phyloP scores from a whole-genome alignment of 1,140 invertebrate species.

The Drosophila nasuta region DNA sequence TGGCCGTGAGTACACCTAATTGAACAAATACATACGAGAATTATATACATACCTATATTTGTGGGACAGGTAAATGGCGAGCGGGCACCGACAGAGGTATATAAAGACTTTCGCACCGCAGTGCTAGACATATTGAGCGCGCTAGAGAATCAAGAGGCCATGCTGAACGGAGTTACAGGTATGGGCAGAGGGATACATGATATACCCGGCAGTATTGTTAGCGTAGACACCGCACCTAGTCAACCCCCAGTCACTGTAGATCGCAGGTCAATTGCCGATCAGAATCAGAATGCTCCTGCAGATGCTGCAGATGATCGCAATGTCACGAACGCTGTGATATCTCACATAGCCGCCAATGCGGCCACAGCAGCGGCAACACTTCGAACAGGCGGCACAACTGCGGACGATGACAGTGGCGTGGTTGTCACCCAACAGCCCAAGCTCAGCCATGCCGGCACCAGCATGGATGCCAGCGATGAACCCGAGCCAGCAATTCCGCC shows the following conservation, averaged over 20 bases:
- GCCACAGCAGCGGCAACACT: constrained; percentile 28
- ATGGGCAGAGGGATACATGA: constrained; percentile 86
- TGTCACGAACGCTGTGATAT: constrained; percentile 58
- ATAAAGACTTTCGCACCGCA: constrained; percentile 91
- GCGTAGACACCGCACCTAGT: constrained; percentile 86
- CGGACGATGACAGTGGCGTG: constrained; percentile 63
- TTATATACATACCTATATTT: background rate
- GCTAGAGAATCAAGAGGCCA: constrained; percentile 87
- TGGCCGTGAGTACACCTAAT: constrained; percentile 88
- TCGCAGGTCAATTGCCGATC: constrained; percentile 5
- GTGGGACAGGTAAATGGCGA: constrained; percentile 91
- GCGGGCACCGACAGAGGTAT: constrained; percentile 92
- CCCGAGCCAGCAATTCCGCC: constrained; percentile 85
- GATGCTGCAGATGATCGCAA: constrained; percentile 20
- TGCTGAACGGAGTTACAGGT: constrained; percentile 86
- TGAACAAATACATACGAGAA: background rate
- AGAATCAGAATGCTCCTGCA: constrained; percentile 13
- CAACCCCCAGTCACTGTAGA: constrained; percentile 67
- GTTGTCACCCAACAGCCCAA: constrained; percentile 70
- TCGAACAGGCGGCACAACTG: constrained; percentile 27
- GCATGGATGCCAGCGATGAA: constrained; percentile 69
- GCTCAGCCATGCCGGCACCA: constrained; percentile 48
- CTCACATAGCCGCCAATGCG: constrained; percentile 54
- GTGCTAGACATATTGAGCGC: constrained; percentile 90
- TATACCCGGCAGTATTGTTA: constrained; percentile 87